Evolutionary conservation across 2,113 vertebrate species (phyloP).

Genomic region (Monopterus albus): DNA sequence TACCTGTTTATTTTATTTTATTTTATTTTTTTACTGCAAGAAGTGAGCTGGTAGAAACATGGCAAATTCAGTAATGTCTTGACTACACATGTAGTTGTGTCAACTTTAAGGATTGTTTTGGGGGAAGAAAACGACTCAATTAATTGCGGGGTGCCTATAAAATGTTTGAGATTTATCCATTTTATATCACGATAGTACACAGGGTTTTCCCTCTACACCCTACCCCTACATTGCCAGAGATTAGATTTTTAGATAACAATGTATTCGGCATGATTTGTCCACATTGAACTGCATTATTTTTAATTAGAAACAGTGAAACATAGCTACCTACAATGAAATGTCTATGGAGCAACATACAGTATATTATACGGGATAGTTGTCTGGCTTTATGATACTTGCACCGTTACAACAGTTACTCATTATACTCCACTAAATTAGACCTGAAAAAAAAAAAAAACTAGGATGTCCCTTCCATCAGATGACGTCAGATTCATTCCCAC

Average conservation of each 20-base stretch:
- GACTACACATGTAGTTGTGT: accelerated
- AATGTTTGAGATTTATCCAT: not conserved
- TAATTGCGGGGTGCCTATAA: not conserved
- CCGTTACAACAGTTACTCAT: not conserved
- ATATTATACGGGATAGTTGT: no score
- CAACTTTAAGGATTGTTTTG: not conserved
- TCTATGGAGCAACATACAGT: no score
- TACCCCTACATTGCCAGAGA: constrained; percentile 7
- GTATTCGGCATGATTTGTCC: not conserved
- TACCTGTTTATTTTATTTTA: no score
- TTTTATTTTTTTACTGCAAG: no score
- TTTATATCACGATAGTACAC: constrained; percentile 41
- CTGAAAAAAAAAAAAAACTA: constrained; percentile 11
- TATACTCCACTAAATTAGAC: not conserved
- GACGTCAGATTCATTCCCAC: constrained; percentile 85
- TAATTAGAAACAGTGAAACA: not conserved
- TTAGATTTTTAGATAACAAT: not conserved
- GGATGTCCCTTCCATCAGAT: constrained; percentile 37
- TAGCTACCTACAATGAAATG: no score
- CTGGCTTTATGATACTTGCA: not conserved
- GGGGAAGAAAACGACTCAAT: not conserved
- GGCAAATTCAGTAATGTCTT: no score
- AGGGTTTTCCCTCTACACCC: not conserved
- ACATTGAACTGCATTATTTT: not conserved
- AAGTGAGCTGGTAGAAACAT: no score